phyloP scores from a whole-genome alignment of 2,888 invertebrate genomes.

The Scotopteryx bipunctaria region DNA sequence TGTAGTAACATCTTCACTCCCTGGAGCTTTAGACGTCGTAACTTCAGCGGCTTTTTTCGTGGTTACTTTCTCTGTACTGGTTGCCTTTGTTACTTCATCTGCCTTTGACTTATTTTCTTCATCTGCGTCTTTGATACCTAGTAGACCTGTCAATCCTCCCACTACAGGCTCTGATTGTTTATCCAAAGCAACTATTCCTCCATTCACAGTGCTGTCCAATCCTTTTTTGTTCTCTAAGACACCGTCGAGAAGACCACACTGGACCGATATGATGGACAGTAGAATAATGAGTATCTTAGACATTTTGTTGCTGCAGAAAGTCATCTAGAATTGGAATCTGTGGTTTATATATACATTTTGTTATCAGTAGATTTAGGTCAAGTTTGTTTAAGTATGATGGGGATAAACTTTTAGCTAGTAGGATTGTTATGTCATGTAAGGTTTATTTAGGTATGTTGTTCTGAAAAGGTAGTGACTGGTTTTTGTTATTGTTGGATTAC shows the following conservation, averaged over 20 bases:
- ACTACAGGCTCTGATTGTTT: slow-evolving; percentile 23
- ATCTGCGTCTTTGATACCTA: slow-evolving; percentile 3
- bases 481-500: too few relatives aligned
- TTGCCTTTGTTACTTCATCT: background rate
- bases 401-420: background rate
- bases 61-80: background rate
- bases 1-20: background rate
- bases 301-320: too few relatives aligned
- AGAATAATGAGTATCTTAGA: slow-evolving; percentile 18
- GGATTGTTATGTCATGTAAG: too few relatives aligned
- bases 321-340: background rate
- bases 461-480: too few relatives aligned
- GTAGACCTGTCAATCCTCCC: slow-evolving; percentile 16
- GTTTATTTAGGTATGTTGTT: too few relatives aligned
- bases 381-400: slow-evolving; percentile 3
- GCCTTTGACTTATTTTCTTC: background rate
- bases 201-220: slow-evolving; percentile 15
- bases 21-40: too few relatives aligned
- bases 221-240: slow-evolving; percentile 23
- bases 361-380: slow-evolving; percentile 19
- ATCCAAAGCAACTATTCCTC: slow-evolving; percentile 16
- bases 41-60: background rate
- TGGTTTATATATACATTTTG: slow-evolving; percentile 6
- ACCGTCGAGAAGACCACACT: slow-evolving; percentile 29
- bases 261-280: slow-evolving; percentile 8